phyloP scores from a whole-genome alignment of 2,113 vertebrate species.

The Tachuris rubrigastra region DNA sequence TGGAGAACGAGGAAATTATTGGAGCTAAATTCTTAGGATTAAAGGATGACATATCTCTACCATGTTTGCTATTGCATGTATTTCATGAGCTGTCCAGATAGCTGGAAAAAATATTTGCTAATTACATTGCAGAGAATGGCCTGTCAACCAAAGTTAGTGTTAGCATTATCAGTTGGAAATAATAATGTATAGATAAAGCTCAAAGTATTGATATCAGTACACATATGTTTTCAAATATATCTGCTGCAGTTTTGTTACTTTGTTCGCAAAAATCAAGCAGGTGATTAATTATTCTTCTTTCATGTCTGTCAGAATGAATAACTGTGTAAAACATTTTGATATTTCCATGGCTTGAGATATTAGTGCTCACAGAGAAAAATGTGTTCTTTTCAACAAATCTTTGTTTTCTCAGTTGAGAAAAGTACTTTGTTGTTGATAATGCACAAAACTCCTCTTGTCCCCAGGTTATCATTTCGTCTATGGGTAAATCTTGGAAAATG shows the following conservation, averaged over 20 bases:
- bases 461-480: background rate
- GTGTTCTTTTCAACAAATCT: conserved; percentile 10
- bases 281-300: background rate
- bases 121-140: background rate
- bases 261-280: background rate
- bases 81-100: background rate
- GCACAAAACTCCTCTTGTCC: background rate
- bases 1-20: background rate
- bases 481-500: background rate
- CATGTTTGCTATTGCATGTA: background rate
- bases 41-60: background rate
- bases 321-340: background rate
- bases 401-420: background rate
- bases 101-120: background rate
- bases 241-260: background rate
- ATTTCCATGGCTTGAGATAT: background rate
- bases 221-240: background rate
- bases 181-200: background rate
- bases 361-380: background rate
- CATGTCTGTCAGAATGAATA: background rate
- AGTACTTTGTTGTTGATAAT: background rate
- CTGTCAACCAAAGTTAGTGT: background rate
- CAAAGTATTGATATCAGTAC: background rate
- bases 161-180: background rate
- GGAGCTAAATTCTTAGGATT: background rate